A percentile compares a stretch with the other conserved stretches of the same genome.
These are phyloP conservation scores for Antechinus flavipes DNA, from an alignment of 2,113 vertebrate species.

Conservation along the genomic window DNA sequence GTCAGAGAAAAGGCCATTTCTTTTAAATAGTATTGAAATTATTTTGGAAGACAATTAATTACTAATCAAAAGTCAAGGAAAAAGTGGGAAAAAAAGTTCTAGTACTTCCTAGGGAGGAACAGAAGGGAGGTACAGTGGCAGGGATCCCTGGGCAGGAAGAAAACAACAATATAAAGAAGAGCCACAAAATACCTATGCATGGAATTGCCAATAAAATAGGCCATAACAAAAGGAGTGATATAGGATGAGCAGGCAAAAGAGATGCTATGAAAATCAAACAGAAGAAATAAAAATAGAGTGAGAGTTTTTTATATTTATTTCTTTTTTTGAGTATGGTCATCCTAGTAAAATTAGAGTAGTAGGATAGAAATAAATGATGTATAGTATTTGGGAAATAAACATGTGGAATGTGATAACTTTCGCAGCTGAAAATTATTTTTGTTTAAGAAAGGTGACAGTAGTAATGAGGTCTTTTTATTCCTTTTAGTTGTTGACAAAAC, in stretches of 20 bases:
- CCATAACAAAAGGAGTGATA: neutral
- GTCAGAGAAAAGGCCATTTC: neutral
- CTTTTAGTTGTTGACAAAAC: slow-evolving; percentile 48
- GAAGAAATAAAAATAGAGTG: slow-evolving; percentile 29
- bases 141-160: neutral
- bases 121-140: neutral
- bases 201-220: neutral
- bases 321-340: neutral
- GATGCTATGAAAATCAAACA: neutral
- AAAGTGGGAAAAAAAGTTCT: neutral
- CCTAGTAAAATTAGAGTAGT: neutral
- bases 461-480: slow-evolving; percentile 22
- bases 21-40: slow-evolving; percentile 23
- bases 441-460: slow-evolving; percentile 28
- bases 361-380: neutral
- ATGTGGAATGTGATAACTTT: slow-evolving; percentile 13
- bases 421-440: slow-evolving; percentile 40
- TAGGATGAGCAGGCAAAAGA: neutral
- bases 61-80: neutral
- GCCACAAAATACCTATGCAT: slow-evolving; percentile 15
- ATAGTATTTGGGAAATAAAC: slow-evolving; percentile 18
- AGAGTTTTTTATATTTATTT: neutral
- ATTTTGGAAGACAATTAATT: neutral
- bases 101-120: neutral
- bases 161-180: slow-evolving; percentile 35